phyloP scores from a whole-genome alignment of 2,113 vertebrate species.

The Pseudorasbora parva region DNA sequence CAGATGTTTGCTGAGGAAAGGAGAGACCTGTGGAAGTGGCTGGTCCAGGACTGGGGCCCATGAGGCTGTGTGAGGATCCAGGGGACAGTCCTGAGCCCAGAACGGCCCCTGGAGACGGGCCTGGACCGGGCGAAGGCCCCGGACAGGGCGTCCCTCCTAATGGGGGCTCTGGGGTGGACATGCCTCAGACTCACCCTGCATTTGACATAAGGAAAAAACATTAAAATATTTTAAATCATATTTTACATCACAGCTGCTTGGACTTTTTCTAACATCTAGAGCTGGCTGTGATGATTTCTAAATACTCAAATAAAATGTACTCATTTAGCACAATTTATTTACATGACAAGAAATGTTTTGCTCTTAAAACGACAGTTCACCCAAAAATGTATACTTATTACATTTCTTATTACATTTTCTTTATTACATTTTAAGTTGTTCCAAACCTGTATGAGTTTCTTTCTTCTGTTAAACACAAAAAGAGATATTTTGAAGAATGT shows the following conservation, averaged over 20 bases:
- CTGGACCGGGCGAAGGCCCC: slow-evolving; percentile 91
- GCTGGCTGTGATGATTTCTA: too few relatives aligned
- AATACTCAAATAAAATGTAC: too few relatives aligned
- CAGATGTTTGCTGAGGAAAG: slow-evolving; percentile 85
- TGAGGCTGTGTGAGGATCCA: slow-evolving; percentile 92
- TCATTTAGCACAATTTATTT: not conserved
- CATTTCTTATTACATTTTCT: too few relatives aligned
- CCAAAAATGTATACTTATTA: too few relatives aligned
- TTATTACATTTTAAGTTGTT: too few relatives aligned
- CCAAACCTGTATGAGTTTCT: too few relatives aligned
- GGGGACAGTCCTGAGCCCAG: slow-evolving; percentile 81
- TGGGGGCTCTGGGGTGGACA: slow-evolving; percentile 94
- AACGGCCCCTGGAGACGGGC: slow-evolving; percentile 90
- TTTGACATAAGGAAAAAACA: too few relatives aligned
- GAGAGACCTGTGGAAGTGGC: slow-evolving; percentile 83
- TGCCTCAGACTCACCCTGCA: slow-evolving; percentile 57
- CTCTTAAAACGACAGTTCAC: too few relatives aligned
- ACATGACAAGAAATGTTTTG: not conserved
- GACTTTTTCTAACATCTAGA: too few relatives aligned
- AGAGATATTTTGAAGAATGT: too few relatives aligned
- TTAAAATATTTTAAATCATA: not conserved
- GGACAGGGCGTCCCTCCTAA: slow-evolving; percentile 93
- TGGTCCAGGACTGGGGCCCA: slow-evolving; percentile 95
- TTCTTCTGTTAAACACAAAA: too few relatives aligned
- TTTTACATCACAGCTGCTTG: not conserved